These are phyloP conservation scores for Pogonocherus hispidulus DNA, from an alignment of 2,888 invertebrate genomes.

Conservation along the genomic window DNA sequence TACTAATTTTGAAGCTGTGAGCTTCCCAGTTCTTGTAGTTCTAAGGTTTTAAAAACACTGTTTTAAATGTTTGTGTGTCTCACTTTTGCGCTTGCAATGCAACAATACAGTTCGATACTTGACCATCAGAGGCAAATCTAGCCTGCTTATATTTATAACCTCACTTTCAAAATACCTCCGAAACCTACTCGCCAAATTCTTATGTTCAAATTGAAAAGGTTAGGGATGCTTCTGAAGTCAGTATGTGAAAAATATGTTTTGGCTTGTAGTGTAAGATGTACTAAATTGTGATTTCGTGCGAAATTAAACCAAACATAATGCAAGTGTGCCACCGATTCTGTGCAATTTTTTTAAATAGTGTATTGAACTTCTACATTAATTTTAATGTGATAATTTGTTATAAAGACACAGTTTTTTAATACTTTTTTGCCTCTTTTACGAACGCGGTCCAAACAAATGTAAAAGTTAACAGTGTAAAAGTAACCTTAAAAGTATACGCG, in stretches of 20 bases:
- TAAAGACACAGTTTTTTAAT: slow-evolving; percentile 54
- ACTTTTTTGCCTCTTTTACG: slow-evolving; percentile 48
- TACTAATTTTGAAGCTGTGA: slow-evolving; percentile 53
- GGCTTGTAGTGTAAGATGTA: slow-evolving; percentile 54
- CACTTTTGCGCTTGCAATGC: slow-evolving; percentile 67
- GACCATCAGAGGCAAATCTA: slow-evolving; percentile 44
- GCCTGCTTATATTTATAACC: slow-evolving; percentile 41
- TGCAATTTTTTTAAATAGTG: slow-evolving; percentile 65
- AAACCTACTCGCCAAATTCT: slow-evolving; percentile 49
- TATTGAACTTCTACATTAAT: slow-evolving; percentile 54
- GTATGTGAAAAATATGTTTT: slow-evolving; percentile 46
- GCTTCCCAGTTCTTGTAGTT: slow-evolving; percentile 61
- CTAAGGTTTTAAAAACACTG: slow-evolving; percentile 67
- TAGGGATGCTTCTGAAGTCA: slow-evolving; percentile 43
- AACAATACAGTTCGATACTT: slow-evolving; percentile 54
- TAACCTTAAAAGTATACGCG: slow-evolving; percentile 63
- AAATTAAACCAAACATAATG: slow-evolving; percentile 45
- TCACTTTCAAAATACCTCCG: slow-evolving; percentile 49
- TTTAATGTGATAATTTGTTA: slow-evolving; percentile 63
- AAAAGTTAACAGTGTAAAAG: slow-evolving; percentile 60
- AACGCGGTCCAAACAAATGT: slow-evolving; percentile 62
- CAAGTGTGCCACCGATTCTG: slow-evolving; percentile 66
- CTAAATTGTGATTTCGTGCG: slow-evolving; percentile 45
- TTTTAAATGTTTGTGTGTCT: slow-evolving; percentile 70
- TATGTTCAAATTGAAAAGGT: slow-evolving; percentile 43